These are phyloP conservation scores for Pecten maximus DNA, from an alignment of 2,888 invertebrate genomes.

Conservation along the genomic window DNA sequence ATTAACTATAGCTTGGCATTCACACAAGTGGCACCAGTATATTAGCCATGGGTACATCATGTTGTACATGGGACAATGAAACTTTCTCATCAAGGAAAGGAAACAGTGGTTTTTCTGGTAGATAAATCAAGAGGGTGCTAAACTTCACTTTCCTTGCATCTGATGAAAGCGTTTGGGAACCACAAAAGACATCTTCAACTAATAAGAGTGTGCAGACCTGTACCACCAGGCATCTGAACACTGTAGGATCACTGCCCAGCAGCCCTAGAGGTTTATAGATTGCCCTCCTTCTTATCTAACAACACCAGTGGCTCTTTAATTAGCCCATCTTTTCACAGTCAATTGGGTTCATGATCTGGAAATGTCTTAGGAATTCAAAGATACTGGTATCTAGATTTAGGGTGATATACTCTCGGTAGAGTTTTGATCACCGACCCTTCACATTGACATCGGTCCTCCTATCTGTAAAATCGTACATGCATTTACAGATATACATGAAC, in stretches of 20 bases:
- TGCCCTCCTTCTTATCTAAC: background rate
- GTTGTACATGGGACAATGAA: background rate
- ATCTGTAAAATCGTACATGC: background rate
- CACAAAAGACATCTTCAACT: slow-evolving; percentile 13
- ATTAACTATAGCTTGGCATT: background rate
- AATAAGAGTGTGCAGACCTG: background rate
- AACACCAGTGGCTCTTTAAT: background rate
- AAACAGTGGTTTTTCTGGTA: slow-evolving; percentile 17
- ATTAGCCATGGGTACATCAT: background rate
- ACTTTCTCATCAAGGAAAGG: background rate
- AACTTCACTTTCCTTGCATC: background rate
- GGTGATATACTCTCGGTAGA: background rate
- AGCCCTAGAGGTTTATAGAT: background rate
- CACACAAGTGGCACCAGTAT: background rate
- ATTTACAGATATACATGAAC: background rate
- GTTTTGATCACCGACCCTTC: slow-evolving; percentile 5
- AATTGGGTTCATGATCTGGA: slow-evolving; percentile 16
- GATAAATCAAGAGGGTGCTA: slow-evolving; percentile 11
- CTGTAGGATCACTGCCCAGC: background rate
- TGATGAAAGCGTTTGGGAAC: background rate
- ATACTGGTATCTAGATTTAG: slow-evolving; percentile 20
- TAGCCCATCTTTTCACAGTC: slow-evolving; percentile 31
- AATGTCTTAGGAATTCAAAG: background rate
- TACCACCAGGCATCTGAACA: background rate
- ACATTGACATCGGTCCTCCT: background rate